Percentiles rank a stretch among this genome's conserved stretches.
These are phyloP conservation scores for Polyommatus iphigenia DNA, from an alignment of 2,888 invertebrate genomes.

Conservation along the genomic window DNA sequence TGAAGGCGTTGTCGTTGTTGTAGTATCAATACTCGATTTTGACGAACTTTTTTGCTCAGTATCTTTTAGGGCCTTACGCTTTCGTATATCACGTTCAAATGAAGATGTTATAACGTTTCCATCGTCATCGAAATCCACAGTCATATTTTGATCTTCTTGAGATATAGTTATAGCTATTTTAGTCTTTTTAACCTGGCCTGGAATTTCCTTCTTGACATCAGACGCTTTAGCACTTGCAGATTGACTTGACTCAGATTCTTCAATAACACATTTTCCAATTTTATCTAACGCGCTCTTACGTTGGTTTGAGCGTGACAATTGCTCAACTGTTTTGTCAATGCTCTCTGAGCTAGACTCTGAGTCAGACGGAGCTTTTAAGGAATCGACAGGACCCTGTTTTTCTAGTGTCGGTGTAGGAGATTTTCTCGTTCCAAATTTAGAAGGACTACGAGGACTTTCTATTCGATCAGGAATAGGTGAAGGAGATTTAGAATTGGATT, in stretches of 20 bases:
- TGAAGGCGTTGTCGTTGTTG: constrained; percentile 72
- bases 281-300: constrained; percentile 70
- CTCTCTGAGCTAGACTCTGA: constrained; percentile 81
- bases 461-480: constrained; percentile 68
- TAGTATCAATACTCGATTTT: constrained; percentile 81
- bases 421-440: constrained; percentile 64
- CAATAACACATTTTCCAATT: constrained; percentile 71
- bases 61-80: constrained; percentile 65
- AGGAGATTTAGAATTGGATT: constrained; percentile 70
- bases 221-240: constrained; percentile 78
- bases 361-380: constrained; percentile 79
- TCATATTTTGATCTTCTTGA: constrained; percentile 77
- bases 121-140: constrained; percentile 76
- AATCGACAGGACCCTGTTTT: constrained; percentile 81
- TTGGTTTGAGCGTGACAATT: constrained; percentile 67
- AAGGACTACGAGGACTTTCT: constrained; percentile 71
- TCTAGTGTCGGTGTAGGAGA: constrained; percentile 82
- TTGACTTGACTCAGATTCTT: constrained; percentile 82
- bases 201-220: constrained; percentile 69
- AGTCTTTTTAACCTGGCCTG: constrained; percentile 73
- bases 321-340: constrained; percentile 74
- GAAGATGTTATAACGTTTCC: constrained; percentile 75
- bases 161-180: constrained; percentile 78
- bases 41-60: constrained; percentile 77
- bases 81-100: constrained; percentile 69